Evolutionary conservation across 2,113 vertebrate genomes (phyloP), one percentile per base, ranked within the genome.

Genomic region (Marmota flaviventris): DNA sequence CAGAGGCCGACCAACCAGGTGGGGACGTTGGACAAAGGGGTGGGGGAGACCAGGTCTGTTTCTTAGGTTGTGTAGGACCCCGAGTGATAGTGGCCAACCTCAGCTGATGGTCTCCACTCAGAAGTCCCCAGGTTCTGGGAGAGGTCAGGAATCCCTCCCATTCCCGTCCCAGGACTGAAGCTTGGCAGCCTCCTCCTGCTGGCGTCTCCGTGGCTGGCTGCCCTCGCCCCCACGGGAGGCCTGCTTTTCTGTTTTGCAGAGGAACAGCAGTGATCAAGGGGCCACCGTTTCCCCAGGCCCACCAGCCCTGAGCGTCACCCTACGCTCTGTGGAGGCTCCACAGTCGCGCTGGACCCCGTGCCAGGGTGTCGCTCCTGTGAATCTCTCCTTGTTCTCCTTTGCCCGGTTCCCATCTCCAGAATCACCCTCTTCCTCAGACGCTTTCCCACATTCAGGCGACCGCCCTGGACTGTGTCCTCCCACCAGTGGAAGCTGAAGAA

Each of bases 251-350:
- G 73, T 76, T 81, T 53, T 56, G 39, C 48, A 61, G 76, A 82
- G 69, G 90, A 89, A 72, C 53, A 85, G 45, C n/a, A 92, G 48
- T 67, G 94, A 42, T 37, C 10, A 79, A 85, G 85, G 91, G 16
- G 87, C 17, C 81, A 42, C n/a, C 79, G 72, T 4, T 84, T 93
- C 37, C 20, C 75, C 32, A 70, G 1, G 3, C 58, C 22, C 9
- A 18, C 56, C 11, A 11, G 17, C 17, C 56, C 56, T 17, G 17
- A 56, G 56, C 18, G 56, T 17, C 84, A 25, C 32, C 82, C 39
- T 39, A 53, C 9, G 29, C 4, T n/a, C 29, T 67, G 34, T 89
- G 45, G 14, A 48, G 6, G 48, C 53, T 56, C 53, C 53, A 56
- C 39, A 4, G 39, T 39, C 39, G 39, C 39, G 39, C 39, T 39